Evolutionary conservation across 2,797 vertebrate species (phyloP), one percentile per base, ranked within the genome.

Genomic region (Gambusia yucatana): DNA sequence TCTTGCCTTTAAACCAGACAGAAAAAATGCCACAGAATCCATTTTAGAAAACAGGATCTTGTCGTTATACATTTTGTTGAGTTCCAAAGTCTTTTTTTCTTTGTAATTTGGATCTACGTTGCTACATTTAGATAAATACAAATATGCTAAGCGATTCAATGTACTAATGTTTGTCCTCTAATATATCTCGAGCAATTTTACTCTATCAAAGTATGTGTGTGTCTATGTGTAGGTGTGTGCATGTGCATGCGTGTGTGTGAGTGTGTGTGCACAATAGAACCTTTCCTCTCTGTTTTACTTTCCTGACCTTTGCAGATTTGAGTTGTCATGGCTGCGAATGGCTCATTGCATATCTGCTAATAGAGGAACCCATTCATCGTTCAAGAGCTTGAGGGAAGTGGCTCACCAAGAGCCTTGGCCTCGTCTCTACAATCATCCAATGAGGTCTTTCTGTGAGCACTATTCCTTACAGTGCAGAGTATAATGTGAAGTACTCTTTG

Each of bases 341-440:
- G 88, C 86, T 92, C 82, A 88, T 91, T 90, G 89, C 85, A 79
- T 77, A 86, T 80, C 72, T 9, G 47, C 80, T 77, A 88, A 89
- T 86, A 78, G 88, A 92, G 88, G 86, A 89, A 83, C 80, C 90
- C 82, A 90, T 93, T 93, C 88, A 93, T 85, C 79, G 80, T 84
- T 92, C 81, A 92, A 92, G 91, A 91, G 92, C 89, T 77, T 73
- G 36, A 89, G 88, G 86, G 76, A 90, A 91, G 88, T 89, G 91
- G 89, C 88, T 88, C 90, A 88, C 87, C 75, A 86, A 89, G 85
- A 91, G 80, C 86, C 88, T 90, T 90, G 90, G 90, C 89, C 92
- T 89, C 80, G 78, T 92, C 92, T 91, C 92, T 90, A 59, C 89
- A 93, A 92, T 94, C 89, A 91, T 93, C 91, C 91, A 93, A 92